phyloP scores from a whole-genome alignment of 1,140 invertebrate species.

The Papilio glaucus region DNA sequence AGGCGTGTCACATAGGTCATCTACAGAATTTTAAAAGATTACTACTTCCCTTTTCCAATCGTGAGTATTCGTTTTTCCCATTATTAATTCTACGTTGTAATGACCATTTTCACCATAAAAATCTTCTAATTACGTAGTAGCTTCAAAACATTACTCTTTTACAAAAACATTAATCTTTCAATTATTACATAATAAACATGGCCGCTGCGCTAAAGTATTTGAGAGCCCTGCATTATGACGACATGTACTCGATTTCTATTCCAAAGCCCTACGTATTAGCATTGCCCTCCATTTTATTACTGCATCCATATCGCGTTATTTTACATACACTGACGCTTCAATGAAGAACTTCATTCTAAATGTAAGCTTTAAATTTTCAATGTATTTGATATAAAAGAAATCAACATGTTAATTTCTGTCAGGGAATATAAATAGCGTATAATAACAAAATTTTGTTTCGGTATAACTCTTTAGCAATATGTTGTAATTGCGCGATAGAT shows the following conservation, averaged over 20 bases:
- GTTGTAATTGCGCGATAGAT: background rate
- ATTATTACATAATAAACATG: conserved; percentile 22
- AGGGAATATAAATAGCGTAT: conserved; percentile 35
- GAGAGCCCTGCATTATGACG: conserved; percentile 31
- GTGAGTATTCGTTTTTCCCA: too few species aligned
- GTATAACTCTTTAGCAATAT: conserved; percentile 23
- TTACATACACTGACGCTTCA: conserved; percentile 42
- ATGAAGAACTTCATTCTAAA: background rate
- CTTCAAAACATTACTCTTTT: background rate
- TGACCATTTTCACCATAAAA: too few species aligned
- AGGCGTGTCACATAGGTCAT: too few species aligned
- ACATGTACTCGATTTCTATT: conserved; percentile 35
- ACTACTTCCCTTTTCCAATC: too few species aligned
- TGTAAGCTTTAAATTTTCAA: background rate
- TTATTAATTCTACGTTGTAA: too few species aligned
- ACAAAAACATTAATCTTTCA: background rate
- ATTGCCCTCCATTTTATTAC: conserved; percentile 13
- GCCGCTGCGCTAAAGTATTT: background rate
- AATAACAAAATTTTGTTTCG: conserved; percentile 61
- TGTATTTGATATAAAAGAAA: conserved; percentile 17
- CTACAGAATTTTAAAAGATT: too few species aligned
- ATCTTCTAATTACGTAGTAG: too few species aligned
- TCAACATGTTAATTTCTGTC: background rate
- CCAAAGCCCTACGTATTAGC: conserved; percentile 23
- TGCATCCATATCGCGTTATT: conserved; percentile 3